Base-by-base conservation (phyloP, 2,888 invertebrate species). In the Cremastinae sp. region DNA sequence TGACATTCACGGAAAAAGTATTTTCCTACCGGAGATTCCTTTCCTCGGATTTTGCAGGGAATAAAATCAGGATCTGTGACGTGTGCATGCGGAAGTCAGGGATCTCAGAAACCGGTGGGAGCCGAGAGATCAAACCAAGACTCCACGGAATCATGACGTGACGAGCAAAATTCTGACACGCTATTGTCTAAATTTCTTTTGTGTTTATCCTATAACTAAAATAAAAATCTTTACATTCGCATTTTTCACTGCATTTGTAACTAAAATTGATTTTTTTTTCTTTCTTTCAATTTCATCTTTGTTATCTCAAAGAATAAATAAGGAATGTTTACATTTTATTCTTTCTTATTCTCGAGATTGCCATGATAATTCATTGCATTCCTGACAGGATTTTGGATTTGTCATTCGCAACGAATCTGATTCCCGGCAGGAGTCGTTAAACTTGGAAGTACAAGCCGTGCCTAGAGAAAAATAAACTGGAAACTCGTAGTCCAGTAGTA, bases 121-220 rank as follows among this genome's bases (percentile, higher is more conserved):
- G 39, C 61, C 65, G 45, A 43, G 71, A 64, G 74, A 75, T 74
- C 77, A 70, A 77, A 77, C 77, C 77, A 49, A 74, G 70, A 74
- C 73, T 77, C 69, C 69, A 73, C 53, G 62, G 66, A 76, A 61
- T 73, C 76, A 73, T 76, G 76, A 76, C 77, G 69, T 73, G 73
- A 70, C 75, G 45, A 65, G 51, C 43, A 39, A 47, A 37, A 58
- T 51, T 58, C 18, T 16, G 47, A 62, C 65, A 43, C 43, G 64
- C n/a, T n/a, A n/a, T 64, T 64, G 58, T 65, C 58, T 28, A n/a
- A 16, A 58, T 18, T 53, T 20, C 39, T 56, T 45, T 37, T 12
- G n/a, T n/a, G n/a, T n/a, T n/a, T n/a, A n/a, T n/a, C n/a, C n/a
- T n/a, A n/a, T n/a, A n/a, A n/a, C n/a, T n/a, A n/a, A n/a, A n/a